These are phyloP conservation scores for Alectura lathami DNA, from an alignment of 2,113 vertebrate genomes.

Conservation along the genomic window DNA sequence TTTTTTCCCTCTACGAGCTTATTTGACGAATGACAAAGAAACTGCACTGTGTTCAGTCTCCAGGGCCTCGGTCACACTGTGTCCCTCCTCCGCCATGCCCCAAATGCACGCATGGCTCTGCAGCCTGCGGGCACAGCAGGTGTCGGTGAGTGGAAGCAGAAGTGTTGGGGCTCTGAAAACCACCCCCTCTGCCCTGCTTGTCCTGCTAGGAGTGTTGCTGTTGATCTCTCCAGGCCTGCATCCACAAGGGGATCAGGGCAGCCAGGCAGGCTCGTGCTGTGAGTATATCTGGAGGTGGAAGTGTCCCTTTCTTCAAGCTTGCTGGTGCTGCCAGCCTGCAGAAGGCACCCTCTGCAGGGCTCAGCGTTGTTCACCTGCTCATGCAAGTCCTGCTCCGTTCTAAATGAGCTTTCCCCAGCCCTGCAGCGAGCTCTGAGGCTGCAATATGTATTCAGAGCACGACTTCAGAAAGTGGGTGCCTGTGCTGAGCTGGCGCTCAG, in stretches of 20 bases:
- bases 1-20: neutral
- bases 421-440: neutral
- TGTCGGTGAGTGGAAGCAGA: neutral
- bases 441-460: neutral
- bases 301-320: neutral
- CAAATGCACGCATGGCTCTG: neutral
- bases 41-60: conserved; percentile 27
- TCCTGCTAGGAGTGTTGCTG: neutral
- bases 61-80: neutral
- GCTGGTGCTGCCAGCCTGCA: neutral
- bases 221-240: neutral
- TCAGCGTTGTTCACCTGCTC: fast-evolving
- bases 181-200: neutral
- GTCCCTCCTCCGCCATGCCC: neutral
- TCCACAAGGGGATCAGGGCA: neutral
- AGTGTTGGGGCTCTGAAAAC: fast-evolving
- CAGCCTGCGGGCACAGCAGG: neutral
- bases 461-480: neutral
- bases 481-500: neutral
- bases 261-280: neutral
- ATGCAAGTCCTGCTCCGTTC: neutral
- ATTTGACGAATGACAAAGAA: conserved; percentile 38
- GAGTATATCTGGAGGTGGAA: neutral
- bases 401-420: neutral
- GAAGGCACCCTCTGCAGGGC: neutral